phyloP scores from a whole-genome alignment of 2,888 invertebrate genomes.

The Phalera bucephala region DNA sequence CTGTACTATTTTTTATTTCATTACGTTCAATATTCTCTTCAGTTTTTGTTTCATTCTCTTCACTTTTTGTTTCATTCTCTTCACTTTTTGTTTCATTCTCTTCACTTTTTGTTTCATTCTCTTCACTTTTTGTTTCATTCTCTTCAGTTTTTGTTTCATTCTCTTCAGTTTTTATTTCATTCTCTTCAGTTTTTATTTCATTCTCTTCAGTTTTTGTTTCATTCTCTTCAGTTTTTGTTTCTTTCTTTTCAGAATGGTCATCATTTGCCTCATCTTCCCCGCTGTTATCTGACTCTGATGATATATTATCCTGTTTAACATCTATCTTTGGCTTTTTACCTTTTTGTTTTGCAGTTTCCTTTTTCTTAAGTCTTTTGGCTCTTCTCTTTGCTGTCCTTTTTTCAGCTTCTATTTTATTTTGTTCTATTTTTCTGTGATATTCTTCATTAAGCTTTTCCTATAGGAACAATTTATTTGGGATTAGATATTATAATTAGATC shows the following conservation, averaged over 20 bases:
- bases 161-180: too few species aligned
- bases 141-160: too few species aligned
- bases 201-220: slow-evolving; percentile 26
- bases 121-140: too few species aligned
- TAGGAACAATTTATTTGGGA: too few species aligned
- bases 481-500: too few species aligned
- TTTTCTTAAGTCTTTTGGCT: slow-evolving; percentile 92
- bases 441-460: slow-evolving; percentile 94
- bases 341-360: slow-evolving; percentile 72
- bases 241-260: slow-evolving; percentile 14
- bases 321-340: slow-evolving; percentile 64
- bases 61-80: too few species aligned
- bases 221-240: slow-evolving; percentile 29
- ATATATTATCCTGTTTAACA: slow-evolving; percentile 37
- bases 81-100: too few species aligned
- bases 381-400: slow-evolving; percentile 95
- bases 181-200: too few species aligned
- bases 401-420: slow-evolving; percentile 88
- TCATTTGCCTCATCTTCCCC: slow-evolving; percentile 36
- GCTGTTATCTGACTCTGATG: slow-evolving; percentile 60
- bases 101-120: too few species aligned
- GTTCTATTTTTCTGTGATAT: slow-evolving; percentile 90
- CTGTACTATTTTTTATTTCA: too few species aligned
- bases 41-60: slow-evolving; percentile 1
- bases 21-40: too few species aligned